These are phyloP conservation scores for Sinhomidia bicolor DNA, from an alignment of 2,888 invertebrate genomes.

Conservation along the genomic window DNA sequence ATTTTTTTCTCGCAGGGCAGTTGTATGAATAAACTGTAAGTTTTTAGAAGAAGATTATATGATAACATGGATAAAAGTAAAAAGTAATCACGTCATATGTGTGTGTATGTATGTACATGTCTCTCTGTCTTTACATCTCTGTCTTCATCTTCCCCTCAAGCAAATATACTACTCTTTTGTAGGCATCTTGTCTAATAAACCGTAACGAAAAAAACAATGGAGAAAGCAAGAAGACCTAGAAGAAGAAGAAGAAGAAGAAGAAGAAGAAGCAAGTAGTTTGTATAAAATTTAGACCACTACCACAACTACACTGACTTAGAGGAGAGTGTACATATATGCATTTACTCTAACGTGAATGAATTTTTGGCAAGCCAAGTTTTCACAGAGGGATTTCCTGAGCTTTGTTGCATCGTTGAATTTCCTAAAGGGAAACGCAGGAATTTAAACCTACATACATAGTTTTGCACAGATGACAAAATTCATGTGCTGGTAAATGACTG, in stretches of 20 bases:
- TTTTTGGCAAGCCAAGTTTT: conserved; percentile 17
- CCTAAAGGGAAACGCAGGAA: conserved; percentile 14
- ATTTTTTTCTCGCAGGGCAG: neutral
- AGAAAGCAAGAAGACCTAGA: too few relatives aligned
- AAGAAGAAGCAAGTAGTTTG: neutral
- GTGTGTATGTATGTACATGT: neutral
- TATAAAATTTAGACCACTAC: neutral
- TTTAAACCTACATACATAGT: conserved; percentile 49
- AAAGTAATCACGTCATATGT: conserved; percentile 13
- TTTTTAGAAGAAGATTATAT: neutral
- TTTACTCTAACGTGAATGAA: neutral
- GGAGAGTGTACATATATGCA: neutral
- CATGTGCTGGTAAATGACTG: conserved; percentile 34
- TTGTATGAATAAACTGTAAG: neutral
- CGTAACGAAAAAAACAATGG: conserved; percentile 42
- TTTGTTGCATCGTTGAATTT: conserved; percentile 58
- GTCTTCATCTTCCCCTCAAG: neutral
- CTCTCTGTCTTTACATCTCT: neutral
- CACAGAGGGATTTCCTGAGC: conserved; percentile 39
- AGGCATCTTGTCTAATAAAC: conserved; percentile 34
- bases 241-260: neutral
- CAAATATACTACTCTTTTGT: neutral
- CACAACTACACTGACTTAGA: neutral
- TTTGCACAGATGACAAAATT: conserved; percentile 32
- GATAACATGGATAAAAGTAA: neutral